Evolutionary conservation across 2,797 vertebrate genomes (phyloP), one percentile per base, ranked within the genome.

Genomic region (Aphelocoma californica): DNA sequence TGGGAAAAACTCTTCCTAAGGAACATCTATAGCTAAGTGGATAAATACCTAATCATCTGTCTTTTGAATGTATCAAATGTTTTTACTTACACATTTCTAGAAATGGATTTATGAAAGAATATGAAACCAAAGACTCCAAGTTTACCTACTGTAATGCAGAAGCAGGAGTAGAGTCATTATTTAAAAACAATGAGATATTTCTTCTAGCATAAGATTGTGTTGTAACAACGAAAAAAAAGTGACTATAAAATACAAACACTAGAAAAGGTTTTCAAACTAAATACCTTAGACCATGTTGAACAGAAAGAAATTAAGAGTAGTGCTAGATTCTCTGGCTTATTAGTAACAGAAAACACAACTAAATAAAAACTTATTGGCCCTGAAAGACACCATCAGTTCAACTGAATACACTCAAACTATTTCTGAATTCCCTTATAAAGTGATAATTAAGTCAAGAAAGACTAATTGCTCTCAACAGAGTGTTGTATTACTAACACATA

Each of bases 401-500:
- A 93, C 23, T 73, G 83, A 81, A 90, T 57, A 88, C 44, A 45
- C 13, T 60, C 32, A 26, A 81, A 57, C 18, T 69, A 57, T 71
- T 80, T 93, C 74, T 87, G 71, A 93, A 87, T 94, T 87, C 73
- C 57, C 64, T 85, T 85, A 82, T 11, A 71, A 80, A 69, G 74
- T 71, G 36, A 38, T 73, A 81, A 71, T 83, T 89, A 90, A 86
- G 53, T 81, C 56, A 94, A 74, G 88, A 89, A 86, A 77, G 64
- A 81, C 81, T 88, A 92, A 86, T 12, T 77, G 64, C 42, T 85
- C 90, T 94, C 95, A 77, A 32, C 28, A 90, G 81, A 91, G 60
- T 45, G 57, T n/a, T 84, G 53, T 45, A 81, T 36, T 72, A 80
- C 47, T 44, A 92, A 86, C 29, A 86, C 48, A 70, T 12, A 42